Evolutionary conservation across 1,140 invertebrate species (phyloP), one percentile per base, ranked within the genome.

Genomic region (Colletes latitarsis): DNA sequence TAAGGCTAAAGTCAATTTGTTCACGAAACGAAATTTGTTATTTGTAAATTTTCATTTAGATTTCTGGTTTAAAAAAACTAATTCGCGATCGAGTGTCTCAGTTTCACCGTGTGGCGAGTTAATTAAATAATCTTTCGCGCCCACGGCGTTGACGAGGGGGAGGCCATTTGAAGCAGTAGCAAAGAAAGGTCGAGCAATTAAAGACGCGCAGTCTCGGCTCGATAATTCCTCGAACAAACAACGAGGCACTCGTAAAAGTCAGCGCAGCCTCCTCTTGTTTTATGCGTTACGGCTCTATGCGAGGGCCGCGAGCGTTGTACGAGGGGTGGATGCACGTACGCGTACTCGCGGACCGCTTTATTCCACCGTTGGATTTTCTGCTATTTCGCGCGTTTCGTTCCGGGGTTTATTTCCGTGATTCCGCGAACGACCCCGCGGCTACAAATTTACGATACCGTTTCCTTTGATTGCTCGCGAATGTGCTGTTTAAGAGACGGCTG

Each of bases 201-300:
- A 77, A 78, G 46, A 17, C 30, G 19, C 58, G 14, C 30, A 15
- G 30, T 53, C 71, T 64, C 63, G 19, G 66, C 68, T 58, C 62
- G 81, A 88, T 88, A 89, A 88, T 88, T 88, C 66, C 78, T 74
- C 75, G 55, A 78, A 71, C 75, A 83, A 87, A 88, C 81, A 89
- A 86, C 81, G 57, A 77, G 77, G 62, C 46, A 83, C 81, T 86
- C 85, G 77, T 89, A 88, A 89, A 89, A 82, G 87, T 89, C 88
- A 80, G 8, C 67, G 67, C 67, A 12, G 63, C 62, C 53, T 77
- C 60, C 58, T 81, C 81, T 84, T 83, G 86, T 81, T 88, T 89
- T 87, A 88, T 86, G 86, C 86, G 82, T 89, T 87, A 88, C 73
- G 84, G 82, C 78, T 84, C 81, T 82, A 88, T 84, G 64, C 71